Base-by-base conservation (phyloP, 2,113 vertebrate genomes). In the Machaerirhynchus nigripectus region DNA sequence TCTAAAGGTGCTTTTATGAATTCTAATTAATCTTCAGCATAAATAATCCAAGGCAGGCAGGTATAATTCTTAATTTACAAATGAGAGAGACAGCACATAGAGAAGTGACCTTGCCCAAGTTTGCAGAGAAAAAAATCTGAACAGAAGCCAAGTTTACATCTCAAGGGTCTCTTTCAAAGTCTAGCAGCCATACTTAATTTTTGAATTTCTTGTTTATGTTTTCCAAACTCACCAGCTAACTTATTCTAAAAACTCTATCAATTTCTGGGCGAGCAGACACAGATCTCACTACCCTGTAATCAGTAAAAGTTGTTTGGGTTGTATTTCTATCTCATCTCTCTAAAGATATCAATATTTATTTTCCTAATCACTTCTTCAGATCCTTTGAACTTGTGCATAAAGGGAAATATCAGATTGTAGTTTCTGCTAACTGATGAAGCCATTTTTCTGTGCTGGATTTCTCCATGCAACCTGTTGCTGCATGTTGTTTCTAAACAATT, bases 41-140 rank as follows among this genome's bases (percentile, higher is more conserved):
- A 93, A 91, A 65, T 77, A 94, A 80, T 71, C 52, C 23, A 65
- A 76, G 33, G 6, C 70, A 83, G 30, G 11, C 15, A 85, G 71
- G 46, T 79, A 87, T 91, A 91, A 67, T 13, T 87, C 40, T 91
- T 82, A 78, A 84, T 92, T 80, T 59, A 85, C 30, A 90, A 91
- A 71, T 13, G 26, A 83, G 46, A 37, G 14, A 65, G 14, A 68
- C 0, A 1, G 22, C 39, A 17, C 42, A n/a, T 5, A 83, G 33
- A 77, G 16, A 83, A 76, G 35, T 79, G 67, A 80, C 87, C 78
- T 93, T 85, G 57, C 1, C 0, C 10, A 71, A 46, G 26, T 63
- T 75, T 60, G 10, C 30, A 53, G 11, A 65, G 53, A 35, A 94
- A 63, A 80, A 76, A 35, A 9, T 11, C 49, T 73, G 61, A 83